Evolutionary conservation across 2,113 vertebrate species (phyloP).

Genomic region (Amazona guildingii): DNA sequence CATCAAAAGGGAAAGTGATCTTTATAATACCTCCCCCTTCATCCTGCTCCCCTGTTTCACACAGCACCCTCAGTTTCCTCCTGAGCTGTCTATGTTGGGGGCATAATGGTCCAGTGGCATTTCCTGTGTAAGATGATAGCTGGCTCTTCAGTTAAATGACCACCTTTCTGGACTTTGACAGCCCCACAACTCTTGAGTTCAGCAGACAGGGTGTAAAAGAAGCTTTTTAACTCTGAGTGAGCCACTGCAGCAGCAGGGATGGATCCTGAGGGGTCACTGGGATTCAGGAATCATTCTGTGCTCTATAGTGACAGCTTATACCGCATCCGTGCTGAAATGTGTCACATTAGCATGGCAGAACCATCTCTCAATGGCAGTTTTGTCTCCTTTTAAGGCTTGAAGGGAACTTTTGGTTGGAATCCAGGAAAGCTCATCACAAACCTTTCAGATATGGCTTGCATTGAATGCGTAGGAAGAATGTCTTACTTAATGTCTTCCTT

Average conservation of each 20-base stretch:
- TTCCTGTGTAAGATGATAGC: not conserved
- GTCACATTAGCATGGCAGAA: not conserved
- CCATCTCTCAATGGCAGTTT: not conserved
- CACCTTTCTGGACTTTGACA: not conserved
- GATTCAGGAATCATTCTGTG: not conserved
- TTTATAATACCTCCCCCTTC: too few species aligned
- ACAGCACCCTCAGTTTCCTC: not conserved
- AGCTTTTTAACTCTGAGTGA: not conserved
- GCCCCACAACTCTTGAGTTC: not conserved
- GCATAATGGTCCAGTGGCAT: not conserved
- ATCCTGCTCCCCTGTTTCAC: not conserved
- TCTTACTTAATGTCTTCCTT: not conserved
- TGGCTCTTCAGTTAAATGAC: not conserved
- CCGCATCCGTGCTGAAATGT: not conserved
- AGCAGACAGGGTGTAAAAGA: not conserved
- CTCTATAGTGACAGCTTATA: not conserved
- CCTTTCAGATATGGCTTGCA: accelerated
- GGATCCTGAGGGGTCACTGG: not conserved
- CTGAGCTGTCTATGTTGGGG: not conserved
- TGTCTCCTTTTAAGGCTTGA: not conserved
- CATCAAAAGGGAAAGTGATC: not conserved
- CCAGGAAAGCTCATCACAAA: not conserved
- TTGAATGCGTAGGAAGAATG: not conserved
- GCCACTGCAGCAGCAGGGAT: not conserved
- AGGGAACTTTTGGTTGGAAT: not conserved